phyloP scores from a whole-genome alignment of 2,113 vertebrate species.

The Tyrannus savana region DNA sequence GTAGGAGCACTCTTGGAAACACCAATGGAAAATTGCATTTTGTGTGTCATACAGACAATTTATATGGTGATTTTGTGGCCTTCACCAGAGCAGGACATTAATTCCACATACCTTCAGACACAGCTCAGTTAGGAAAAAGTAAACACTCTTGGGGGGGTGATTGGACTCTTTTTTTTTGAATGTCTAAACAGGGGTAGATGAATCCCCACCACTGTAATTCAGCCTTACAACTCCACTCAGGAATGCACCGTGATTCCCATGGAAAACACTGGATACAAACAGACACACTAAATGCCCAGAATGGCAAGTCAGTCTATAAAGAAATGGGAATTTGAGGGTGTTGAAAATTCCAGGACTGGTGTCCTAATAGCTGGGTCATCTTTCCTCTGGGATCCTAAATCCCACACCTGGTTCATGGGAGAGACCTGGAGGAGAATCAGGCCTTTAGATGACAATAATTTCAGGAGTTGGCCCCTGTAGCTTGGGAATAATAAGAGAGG shows the following conservation, averaged over 20 bases:
- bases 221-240: background rate
- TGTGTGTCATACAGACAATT: background rate
- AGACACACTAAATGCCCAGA: background rate
- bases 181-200: background rate
- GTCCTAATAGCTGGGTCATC: background rate
- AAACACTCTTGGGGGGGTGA: accelerated
- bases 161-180: background rate
- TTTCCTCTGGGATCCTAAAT: background rate
- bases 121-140: background rate
- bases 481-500: background rate
- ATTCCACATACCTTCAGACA: background rate
- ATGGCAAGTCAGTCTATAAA: background rate
- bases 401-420: background rate
- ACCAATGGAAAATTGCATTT: background rate
- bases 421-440: background rate
- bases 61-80: background rate
- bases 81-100: background rate
- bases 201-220: background rate
- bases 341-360: background rate
- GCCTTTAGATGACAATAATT: background rate
- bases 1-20: background rate
- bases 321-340: background rate
- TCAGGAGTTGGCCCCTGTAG: accelerated
- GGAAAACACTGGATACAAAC: background rate
- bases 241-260: background rate